Evolutionary conservation across 1,140 invertebrate genomes (phyloP), one percentile per base, ranked within the genome.

Genomic region (Colletes gigas): DNA sequence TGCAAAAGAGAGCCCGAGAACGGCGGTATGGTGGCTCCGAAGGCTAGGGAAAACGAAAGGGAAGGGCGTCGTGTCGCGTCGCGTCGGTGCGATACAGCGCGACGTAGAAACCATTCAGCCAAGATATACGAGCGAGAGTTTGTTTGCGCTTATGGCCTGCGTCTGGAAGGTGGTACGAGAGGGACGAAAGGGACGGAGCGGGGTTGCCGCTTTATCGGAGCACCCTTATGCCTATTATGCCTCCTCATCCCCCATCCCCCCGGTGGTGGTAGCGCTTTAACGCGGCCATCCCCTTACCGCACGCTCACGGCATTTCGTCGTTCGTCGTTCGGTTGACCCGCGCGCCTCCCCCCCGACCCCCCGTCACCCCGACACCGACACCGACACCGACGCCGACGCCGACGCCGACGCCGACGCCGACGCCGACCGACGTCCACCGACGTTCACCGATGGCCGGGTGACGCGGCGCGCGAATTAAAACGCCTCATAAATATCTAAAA

Each of bases 401-500:
- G n/a, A 65, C 47, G 17, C 41, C 54, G 59, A 30, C 59, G 9
- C 21, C 59, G 7, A 30, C 7, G 19, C 30, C 62, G 62, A 65
- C 62, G 17, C 41, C 21, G 12, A 68, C 41, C 74, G 74, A 78
- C 44, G 67, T 30, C 70, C 84, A 60, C 78, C 82, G 78, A 82
- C 63, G 57, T 41, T 62, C 54, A 83, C 70, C 55, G 71, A 72
- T n/a, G 62, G 57, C 70, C 75, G 90, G 88, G 88, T 91, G 90
- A 92, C 91, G 90, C 83, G 85, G 90, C 79, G 92, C 91, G 91
- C 92, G 92, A 93, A 93, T 93, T 93, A 93, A 93, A 93, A 93
- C 92, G 93, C 90, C 93, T 93, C 93, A 93, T 93, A 93, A 93
- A 93, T 93, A 93, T 93, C 92, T 92, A 90, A 93, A 93, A 93